Evolutionary conservation across 2,113 vertebrate genomes (phyloP).

Genomic region (Agelaius phoeniceus): DNA sequence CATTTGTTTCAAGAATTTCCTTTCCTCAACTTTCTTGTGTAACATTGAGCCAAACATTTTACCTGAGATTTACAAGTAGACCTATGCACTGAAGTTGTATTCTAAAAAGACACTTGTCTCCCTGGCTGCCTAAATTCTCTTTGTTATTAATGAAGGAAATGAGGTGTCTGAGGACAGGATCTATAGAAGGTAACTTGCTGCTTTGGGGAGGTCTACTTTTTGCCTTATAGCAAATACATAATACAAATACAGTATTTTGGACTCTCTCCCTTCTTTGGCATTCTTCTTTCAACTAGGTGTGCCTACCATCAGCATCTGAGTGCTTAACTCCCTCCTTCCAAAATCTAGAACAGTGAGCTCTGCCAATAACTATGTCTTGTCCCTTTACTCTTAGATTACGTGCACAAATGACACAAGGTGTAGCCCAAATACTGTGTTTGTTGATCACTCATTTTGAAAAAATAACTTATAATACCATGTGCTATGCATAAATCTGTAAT

Average conservation of each 20-base stretch:
- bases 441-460: background rate
- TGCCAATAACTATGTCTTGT: background rate
- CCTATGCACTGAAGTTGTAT: background rate
- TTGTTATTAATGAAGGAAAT: background rate
- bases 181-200: background rate
- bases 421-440: background rate
- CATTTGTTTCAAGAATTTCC: background rate
- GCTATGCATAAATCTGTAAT: background rate
- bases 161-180: background rate
- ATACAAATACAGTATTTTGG: accelerated
- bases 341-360: background rate
- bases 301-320: background rate
- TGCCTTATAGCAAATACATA: background rate
- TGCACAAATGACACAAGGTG: accelerated
- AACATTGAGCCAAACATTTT: background rate
- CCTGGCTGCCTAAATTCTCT: background rate
- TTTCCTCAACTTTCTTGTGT: background rate
- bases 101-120: background rate
- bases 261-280: background rate
- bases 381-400: background rate
- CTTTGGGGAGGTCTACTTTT: background rate
- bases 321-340: background rate
- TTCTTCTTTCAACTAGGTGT: background rate
- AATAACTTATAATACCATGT: background rate
- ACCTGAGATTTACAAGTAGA: background rate